These are phyloP conservation scores for Oryzias curvinotus DNA, from an alignment of 2,113 vertebrate species.

Conservation along the genomic window DNA sequence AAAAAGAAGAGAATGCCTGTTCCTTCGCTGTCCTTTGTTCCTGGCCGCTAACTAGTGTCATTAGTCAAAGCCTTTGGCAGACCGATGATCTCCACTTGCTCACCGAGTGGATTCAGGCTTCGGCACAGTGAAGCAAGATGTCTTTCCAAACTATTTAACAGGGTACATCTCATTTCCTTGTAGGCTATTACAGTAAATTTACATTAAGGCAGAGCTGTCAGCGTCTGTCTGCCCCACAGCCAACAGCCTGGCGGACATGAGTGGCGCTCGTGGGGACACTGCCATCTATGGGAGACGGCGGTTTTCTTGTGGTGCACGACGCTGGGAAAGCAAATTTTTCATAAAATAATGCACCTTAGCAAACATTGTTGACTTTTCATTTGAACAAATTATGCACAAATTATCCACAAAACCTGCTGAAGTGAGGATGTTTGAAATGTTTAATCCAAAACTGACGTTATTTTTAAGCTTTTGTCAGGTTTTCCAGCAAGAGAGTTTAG, in stretches of 20 bases:
- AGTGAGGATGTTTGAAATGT: too few relatives aligned
- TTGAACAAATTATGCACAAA: too few relatives aligned
- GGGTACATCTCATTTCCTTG: slow-evolving; percentile 66
- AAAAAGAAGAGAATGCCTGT: neutral
- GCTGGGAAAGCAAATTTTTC: neutral
- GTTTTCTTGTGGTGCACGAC: neutral
- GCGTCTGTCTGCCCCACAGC: slow-evolving; percentile 37
- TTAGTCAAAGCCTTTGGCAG: slow-evolving; percentile 45
- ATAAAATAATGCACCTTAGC: too few relatives aligned
- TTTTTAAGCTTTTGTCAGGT: too few relatives aligned
- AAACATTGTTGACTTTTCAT: too few relatives aligned
- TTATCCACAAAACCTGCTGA: too few relatives aligned
- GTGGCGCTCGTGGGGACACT: slow-evolving; percentile 47
- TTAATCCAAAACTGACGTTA: too few relatives aligned
- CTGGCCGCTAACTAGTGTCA: slow-evolving; percentile 24
- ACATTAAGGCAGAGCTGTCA: slow-evolving; percentile 59
- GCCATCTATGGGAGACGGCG: slow-evolving; percentile 52
- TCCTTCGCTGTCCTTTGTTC: slow-evolving; percentile 1
- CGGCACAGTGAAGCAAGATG: slow-evolving; percentile 44
- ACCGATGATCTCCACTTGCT: slow-evolving; percentile 33
- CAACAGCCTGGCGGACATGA: slow-evolving; percentile 18
- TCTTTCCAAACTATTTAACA: slow-evolving; percentile 73
- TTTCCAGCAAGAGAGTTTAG: too few relatives aligned
- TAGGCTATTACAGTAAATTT: slow-evolving; percentile 67
- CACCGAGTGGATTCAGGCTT: slow-evolving; percentile 50